Evolutionary conservation across 2,797 vertebrate species (phyloP), one percentile per base, ranked within the genome.

Genomic region (Chaetodon trifasciatus): DNA sequence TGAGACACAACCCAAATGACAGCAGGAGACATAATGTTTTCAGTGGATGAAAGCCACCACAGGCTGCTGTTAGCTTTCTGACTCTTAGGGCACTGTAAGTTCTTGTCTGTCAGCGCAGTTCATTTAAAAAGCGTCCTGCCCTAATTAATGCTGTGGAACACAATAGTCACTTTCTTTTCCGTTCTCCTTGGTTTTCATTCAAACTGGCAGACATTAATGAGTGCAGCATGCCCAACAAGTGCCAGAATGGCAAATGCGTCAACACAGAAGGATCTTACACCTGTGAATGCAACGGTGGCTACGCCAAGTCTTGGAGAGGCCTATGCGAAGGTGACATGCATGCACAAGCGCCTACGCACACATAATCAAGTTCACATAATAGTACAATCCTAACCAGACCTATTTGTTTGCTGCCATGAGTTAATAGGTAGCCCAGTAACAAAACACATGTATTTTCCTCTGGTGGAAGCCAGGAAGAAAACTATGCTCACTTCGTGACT

Each of bases 251-350:
- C 9, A 89, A 35, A 4, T 98, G 97, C 84, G 86, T 96, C 93
- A 98, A 98, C 94, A 97, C 95, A 0, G 96, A 96, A 0, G 97
- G 97, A 53, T 98, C 97, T 6, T 98, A 97, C 92, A 94, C 64
- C 89, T 98, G 98, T 81, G 93, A 97, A 89, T 99, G 97, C 92
- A 94, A 93, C 79, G 88, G 66, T 6, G 97, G 97, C 86, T 98
- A 96, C 76, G 74, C 92, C 91, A 93, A 96, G 94, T 93, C 95
- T 57, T 83, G 86, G 89, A 95, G 93, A 90, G 97, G 95, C 88
- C 93, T 92, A 5, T 99, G 98, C 8, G 96, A 98, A 97, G 97
- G 97, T 98, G 93, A 91, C 57, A 79, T 28, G 61, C 76, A 56
- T 44, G 21, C 77, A 87, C 66, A 74, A 61, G 55, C 79, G 35